Evolutionary conservation across 2,797 vertebrate species (phyloP).

Genomic region (Mus caroli): DNA sequence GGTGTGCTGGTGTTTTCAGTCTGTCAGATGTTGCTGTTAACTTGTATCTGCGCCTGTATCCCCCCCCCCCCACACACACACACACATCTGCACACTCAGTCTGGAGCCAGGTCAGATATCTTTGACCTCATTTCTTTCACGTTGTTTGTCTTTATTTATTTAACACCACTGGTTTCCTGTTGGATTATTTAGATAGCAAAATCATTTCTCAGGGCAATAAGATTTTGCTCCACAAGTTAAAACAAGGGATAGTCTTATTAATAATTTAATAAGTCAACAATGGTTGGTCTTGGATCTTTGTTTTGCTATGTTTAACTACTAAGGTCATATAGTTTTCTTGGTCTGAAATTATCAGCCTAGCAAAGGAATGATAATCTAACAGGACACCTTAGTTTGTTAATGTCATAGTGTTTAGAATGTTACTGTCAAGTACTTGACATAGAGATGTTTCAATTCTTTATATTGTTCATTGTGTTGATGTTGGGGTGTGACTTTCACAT

Average conservation of each 20-base stretch:
- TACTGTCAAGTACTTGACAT: constrained; percentile 38
- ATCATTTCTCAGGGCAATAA: constrained; percentile 27
- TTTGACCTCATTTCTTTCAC: constrained; percentile 55
- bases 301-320: background rate
- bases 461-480: background rate
- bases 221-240: constrained; percentile 46
- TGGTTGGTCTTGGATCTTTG: constrained; percentile 33
- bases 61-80: background rate
- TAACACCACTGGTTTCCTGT: constrained; percentile 31
- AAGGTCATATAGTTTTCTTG: background rate
- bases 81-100: background rate
- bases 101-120: background rate
- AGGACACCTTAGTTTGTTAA: background rate
- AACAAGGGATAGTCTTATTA: background rate
- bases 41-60: background rate
- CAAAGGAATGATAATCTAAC: constrained; percentile 2
- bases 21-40: constrained; percentile 60
- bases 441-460: background rate
- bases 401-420: background rate
- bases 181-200: constrained; percentile 56
- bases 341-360: constrained; percentile 55
- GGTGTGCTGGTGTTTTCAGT: constrained; percentile 23
- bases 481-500: constrained; percentile 41
- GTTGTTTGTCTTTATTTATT: constrained; percentile 61
- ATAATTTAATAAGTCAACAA: constrained; percentile 35